phyloP scores from a whole-genome alignment of 2,797 vertebrate genomes.

The Alosa sapidissima region DNA sequence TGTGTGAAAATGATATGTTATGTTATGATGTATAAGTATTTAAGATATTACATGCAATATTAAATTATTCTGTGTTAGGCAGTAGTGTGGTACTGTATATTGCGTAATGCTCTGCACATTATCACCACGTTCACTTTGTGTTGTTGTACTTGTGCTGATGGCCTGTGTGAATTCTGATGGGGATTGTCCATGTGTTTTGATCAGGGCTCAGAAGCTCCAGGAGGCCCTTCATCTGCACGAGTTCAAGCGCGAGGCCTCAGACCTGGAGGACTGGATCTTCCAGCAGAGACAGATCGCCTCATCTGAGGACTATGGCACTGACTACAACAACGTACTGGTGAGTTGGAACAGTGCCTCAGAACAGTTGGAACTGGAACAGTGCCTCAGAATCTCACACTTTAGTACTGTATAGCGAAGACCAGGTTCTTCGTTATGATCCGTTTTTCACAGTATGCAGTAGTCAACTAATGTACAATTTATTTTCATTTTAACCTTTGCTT shows the following conservation, averaged over 20 bases:
- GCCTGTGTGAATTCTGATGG: neutral
- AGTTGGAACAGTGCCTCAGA: constrained; percentile 34
- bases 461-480: neutral
- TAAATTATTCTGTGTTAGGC: neutral
- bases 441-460: neutral
- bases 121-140: no score
- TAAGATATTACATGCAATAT: neutral
- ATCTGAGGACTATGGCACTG: constrained; percentile 75
- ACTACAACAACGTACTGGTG: constrained; percentile 81
- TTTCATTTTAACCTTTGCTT: neutral
- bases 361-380: constrained; percentile 20
- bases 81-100: neutral
- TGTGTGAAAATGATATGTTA: no score
- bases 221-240: constrained; percentile 82
- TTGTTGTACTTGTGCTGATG: neutral
- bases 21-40: neutral
- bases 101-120: neutral
- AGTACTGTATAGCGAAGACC: neutral
- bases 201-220: constrained; percentile 71
- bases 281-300: constrained; percentile 73
- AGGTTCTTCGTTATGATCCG: neutral
- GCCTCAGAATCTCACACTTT: neutral
- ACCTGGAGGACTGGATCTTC: constrained; percentile 81
- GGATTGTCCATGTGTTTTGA: neutral
- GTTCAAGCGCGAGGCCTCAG: constrained; percentile 77